A percentile compares a stretch with the other conserved stretches of the same genome.
These are phyloP conservation scores for Halocaridina rubra DNA, from an alignment of 2,888 invertebrate species.

Conservation along the genomic window DNA sequence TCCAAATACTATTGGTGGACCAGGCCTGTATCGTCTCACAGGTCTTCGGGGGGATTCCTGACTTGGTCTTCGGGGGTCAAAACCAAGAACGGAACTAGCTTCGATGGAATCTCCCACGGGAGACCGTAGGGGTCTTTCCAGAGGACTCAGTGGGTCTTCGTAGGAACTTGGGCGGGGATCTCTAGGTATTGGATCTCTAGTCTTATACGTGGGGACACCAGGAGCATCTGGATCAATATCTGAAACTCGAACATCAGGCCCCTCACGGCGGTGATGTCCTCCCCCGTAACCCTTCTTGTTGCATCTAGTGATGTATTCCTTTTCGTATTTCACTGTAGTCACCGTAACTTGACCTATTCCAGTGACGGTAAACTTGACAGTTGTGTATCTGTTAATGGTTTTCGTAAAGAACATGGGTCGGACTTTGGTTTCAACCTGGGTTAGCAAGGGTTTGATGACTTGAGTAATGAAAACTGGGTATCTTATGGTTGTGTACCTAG, in stretches of 20 bases:
- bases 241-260: not conserved
- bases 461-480: slow-evolving; percentile 64
- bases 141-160: not conserved
- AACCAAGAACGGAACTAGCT: no score
- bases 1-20: not conserved
- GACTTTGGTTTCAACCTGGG: slow-evolving; percentile 63
- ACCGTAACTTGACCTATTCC: slow-evolving; percentile 62
- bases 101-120: not conserved
- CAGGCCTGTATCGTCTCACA: not conserved
- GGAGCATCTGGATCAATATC: not conserved
- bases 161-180: not conserved
- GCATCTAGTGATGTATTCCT: slow-evolving; percentile 62
- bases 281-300: slow-evolving; percentile 55
- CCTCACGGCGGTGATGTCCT: slow-evolving; percentile 23
- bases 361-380: slow-evolving; percentile 62
- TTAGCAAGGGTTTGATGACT: slow-evolving; percentile 61
- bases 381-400: slow-evolving; percentile 60
- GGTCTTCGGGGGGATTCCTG: not conserved
- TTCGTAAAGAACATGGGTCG: slow-evolving; percentile 61
- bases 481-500: slow-evolving; percentile 61
- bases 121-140: not conserved
- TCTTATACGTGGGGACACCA: not conserved
- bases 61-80: not conserved
- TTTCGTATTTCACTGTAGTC: slow-evolving; percentile 62
- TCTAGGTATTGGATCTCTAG: not conserved